A percentile compares a stretch with the other conserved stretches of the same genome.
These are phyloP conservation scores for Eptatretus burgeri DNA, from an alignment of 2,113 vertebrate species.

Conservation along the genomic window DNA sequence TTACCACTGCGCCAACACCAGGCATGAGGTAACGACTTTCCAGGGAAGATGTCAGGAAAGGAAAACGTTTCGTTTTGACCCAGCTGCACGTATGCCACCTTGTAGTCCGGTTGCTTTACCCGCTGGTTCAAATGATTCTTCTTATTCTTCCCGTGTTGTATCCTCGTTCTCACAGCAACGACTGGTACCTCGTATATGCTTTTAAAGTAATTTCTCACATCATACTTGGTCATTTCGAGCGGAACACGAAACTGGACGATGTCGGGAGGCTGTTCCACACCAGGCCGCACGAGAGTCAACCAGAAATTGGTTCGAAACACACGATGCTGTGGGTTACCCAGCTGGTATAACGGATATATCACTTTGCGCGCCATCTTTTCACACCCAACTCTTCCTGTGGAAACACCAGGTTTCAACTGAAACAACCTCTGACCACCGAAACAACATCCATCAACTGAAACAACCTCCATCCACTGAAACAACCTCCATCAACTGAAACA, in stretches of 20 bases:
- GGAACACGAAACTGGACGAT: slow-evolving; percentile 66
- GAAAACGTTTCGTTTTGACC: slow-evolving; percentile 11
- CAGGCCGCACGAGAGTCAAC: slow-evolving; percentile 50
- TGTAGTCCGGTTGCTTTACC: slow-evolving; percentile 61
- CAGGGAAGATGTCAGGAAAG: too few species aligned
- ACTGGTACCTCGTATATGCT: slow-evolving; percentile 54
- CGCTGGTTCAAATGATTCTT: slow-evolving; percentile 42
- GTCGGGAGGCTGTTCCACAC: slow-evolving; percentile 39
- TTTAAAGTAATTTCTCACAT: slow-evolving; percentile 63
- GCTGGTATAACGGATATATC: slow-evolving; percentile 54
- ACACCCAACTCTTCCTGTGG: too few species aligned
- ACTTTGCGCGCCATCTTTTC: too few species aligned
- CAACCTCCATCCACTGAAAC: too few species aligned
- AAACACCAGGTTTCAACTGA: too few species aligned
- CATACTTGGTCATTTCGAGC: slow-evolving; percentile 73
- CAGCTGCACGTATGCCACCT: slow-evolving; percentile 83
- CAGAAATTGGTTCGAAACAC: slow-evolving; percentile 64
- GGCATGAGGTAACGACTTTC: too few species aligned
- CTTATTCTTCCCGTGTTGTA: slow-evolving; percentile 59
- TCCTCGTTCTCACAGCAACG: slow-evolving; percentile 43
- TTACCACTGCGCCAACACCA: too few species aligned
- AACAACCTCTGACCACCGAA: too few species aligned
- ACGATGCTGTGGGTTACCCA: slow-evolving; percentile 58
- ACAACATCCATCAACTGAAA: too few species aligned
- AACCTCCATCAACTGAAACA: too few species aligned